Evolutionary conservation across 2,113 vertebrate species (phyloP).

Genomic region (Psittacara wagleri): DNA sequence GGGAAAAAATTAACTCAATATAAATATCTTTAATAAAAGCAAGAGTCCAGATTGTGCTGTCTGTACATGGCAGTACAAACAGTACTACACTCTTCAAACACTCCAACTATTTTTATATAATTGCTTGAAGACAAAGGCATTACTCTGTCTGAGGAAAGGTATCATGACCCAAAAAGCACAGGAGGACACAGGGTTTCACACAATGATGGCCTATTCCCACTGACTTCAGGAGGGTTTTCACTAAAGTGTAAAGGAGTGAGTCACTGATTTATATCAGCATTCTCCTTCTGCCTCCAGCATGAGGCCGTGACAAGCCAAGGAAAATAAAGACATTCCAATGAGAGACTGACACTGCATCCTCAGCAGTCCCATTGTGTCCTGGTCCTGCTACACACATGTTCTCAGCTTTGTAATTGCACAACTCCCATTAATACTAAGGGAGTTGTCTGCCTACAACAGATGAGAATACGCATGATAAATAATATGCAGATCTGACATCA

Average conservation of each 20-base stretch:
- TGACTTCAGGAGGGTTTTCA: slow-evolving; percentile 46
- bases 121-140: slow-evolving; percentile 17
- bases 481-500: slow-evolving; percentile 10
- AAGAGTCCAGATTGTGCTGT: slow-evolving; percentile 16
- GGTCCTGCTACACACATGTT: slow-evolving; percentile 46
- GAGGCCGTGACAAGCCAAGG: slow-evolving; percentile 61
- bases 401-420: slow-evolving; percentile 28
- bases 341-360: slow-evolving; percentile 62
- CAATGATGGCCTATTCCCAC: slow-evolving; percentile 47
- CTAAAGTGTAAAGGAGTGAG: slow-evolving; percentile 17
- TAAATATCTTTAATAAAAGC: slow-evolving; percentile 37
- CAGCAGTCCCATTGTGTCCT: slow-evolving; percentile 31
- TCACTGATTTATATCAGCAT: slow-evolving; percentile 71
- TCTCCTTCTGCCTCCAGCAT: slow-evolving; percentile 61
- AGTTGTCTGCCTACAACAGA: slow-evolving; percentile 5
- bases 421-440: slow-evolving; percentile 8
- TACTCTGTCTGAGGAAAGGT: slow-evolving; percentile 11
- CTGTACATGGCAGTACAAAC: slow-evolving; percentile 38
- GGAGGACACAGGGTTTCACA: background rate
- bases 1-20: slow-evolving; percentile 48
- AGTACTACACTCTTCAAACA: slow-evolving; percentile 15
- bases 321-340: slow-evolving; percentile 76
- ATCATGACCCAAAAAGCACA: slow-evolving; percentile 37
- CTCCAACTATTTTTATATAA: background rate
- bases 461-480: slow-evolving; percentile 14